Base-by-base conservation (phyloP, 2,113 vertebrate genomes). In the Archilochus colubris region DNA sequence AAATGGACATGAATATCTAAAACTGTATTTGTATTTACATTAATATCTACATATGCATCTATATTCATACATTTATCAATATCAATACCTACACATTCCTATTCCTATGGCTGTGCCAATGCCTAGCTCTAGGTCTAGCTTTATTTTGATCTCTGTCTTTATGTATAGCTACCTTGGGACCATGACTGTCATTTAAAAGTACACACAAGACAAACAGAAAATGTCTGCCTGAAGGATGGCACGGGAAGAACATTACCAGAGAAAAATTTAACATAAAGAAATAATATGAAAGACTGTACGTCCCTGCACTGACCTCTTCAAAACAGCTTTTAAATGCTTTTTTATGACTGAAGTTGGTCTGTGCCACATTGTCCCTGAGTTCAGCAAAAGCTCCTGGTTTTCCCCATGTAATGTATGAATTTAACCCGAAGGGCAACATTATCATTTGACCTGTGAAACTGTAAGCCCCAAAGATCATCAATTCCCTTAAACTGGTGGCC, bases 401-500 rank as follows among this genome's bases (percentile, higher is more conserved):
- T 78, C 48, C 51, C 64, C 67, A 23, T 6, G 10, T 67, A 89
- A 82, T 2, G 0, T 70, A 84, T 82, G 88, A 89, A 94, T 93
- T 94, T 96, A 97, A 94, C 86, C 69, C 58, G 43, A 61, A 53
- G 92, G 90, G 75, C 76, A 92, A 79, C 31, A 90, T 95, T 97
- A 93, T 72, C 89, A 94, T 91, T 92, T 96, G 94, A 96, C 88
- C 89, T 2, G 0, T 69, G 74, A 94, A 81, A 93, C 69, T 95
- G 79, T 74, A 96, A 92, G 89, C 54, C 79, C 69, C 54, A 86
- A 95, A 96, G 89, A 95, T 73, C 20, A 72, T 95, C 91, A 88
- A 61, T 96, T 94, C 62, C 80, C 85, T 75, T 89, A 91, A 94
- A 86, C 33, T 70, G 16, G 69, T 83, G 90, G 36, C 85, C 88